These are phyloP conservation scores for Alethe diademata DNA, from an alignment of 2,113 vertebrate genomes.

Conservation along the genomic window DNA sequence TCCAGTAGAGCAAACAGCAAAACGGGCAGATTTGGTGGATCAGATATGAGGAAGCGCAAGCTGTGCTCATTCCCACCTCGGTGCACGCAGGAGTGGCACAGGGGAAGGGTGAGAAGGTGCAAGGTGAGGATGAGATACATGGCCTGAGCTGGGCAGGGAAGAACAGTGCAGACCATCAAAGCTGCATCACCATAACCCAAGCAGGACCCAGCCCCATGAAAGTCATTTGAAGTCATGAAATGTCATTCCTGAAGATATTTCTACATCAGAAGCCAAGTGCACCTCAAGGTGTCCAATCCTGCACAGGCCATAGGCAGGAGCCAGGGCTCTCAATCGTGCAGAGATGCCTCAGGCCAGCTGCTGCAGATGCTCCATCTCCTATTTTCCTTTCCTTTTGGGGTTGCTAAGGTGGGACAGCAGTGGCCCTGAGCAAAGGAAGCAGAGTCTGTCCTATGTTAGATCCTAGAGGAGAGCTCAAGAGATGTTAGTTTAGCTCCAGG, in stretches of 20 bases:
- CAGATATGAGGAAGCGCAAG: background rate
- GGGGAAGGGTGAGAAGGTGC: background rate
- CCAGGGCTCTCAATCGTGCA: background rate
- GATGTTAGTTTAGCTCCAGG: background rate
- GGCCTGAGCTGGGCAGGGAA: background rate
- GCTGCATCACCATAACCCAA: fast-evolving
- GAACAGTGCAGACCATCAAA: background rate
- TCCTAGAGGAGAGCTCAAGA: background rate
- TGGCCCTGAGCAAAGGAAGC: background rate
- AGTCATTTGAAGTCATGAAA: too few species aligned
- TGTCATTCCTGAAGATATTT: background rate
- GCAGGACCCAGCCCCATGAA: background rate
- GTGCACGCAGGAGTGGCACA: background rate
- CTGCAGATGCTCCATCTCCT: background rate
- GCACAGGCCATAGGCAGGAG: background rate
- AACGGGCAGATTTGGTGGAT: background rate
- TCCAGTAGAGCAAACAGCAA: background rate
- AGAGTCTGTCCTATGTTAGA: background rate
- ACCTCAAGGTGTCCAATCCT: background rate
- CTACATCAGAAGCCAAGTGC: background rate
- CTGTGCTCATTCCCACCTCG: fast-evolving
- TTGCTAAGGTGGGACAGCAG: background rate
- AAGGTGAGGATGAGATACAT: background rate
- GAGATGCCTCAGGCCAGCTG: background rate
- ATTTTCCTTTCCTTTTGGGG: background rate